A percentile compares a stretch with the other conserved stretches of the same genome.
These are phyloP conservation scores for Campoplex capitator DNA, from an alignment of 2,888 invertebrate species.

Conservation along the genomic window DNA sequence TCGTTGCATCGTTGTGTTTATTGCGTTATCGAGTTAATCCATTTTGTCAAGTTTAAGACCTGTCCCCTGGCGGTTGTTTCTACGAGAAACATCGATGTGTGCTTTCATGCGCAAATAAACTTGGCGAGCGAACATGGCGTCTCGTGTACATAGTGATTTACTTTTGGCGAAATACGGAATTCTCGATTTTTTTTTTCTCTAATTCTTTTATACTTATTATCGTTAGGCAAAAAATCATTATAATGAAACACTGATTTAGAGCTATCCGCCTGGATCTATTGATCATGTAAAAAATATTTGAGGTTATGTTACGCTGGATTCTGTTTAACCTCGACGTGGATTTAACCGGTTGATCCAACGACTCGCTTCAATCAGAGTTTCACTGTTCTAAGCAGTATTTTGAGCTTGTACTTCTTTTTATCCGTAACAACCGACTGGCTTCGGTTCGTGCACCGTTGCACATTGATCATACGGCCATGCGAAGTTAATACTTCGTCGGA, in stretches of 20 bases:
- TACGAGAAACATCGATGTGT: neutral
- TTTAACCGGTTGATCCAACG: no score
- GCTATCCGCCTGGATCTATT: neutral
- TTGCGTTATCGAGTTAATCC: constrained; percentile 12
- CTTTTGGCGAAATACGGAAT: neutral
- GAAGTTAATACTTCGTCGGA: neutral
- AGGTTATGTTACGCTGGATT: neutral
- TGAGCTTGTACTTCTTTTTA: neutral
- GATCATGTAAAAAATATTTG: neutral
- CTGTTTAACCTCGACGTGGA: neutral
- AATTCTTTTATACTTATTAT: neutral
- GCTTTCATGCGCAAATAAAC: neutral
- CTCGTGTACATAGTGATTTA: neutral
- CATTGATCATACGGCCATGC: neutral
- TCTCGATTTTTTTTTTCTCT: neutral
- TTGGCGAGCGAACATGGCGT: neutral
- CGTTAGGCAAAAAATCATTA: neutral
- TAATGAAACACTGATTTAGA: neutral
- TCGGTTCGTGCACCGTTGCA: constrained; percentile 11
- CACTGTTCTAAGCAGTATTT: neutral
- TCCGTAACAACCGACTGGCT: constrained; percentile 2
- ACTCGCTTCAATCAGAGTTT: neutral
- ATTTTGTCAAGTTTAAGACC: neutral
- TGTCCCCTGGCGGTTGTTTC: neutral
- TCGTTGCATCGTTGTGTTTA: neutral